A percentile compares a stretch with the other conserved stretches of the same genome.
Conservation (phyloP, 1,140 invertebrate species). For the Neodiprion pinetum region DNA sequence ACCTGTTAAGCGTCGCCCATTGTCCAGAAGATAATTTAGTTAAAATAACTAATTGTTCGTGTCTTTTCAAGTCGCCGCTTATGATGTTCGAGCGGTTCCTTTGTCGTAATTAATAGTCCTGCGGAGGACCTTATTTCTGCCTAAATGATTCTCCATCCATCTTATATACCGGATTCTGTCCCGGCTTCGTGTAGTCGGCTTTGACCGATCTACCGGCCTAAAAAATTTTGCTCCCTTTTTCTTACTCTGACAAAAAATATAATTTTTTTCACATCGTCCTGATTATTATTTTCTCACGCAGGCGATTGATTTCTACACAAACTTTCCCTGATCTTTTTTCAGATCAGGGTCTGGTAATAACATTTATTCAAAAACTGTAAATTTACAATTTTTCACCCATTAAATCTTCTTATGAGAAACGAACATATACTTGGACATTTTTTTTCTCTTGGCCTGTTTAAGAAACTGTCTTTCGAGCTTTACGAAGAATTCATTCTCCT, state of each 20-base stretch:
- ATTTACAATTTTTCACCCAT: no score
- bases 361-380: no score
- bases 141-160: conserved; percentile 61
- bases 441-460: no score
- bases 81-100: conserved; percentile 48
- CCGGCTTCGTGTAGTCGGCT: not conserved
- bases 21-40: conserved; percentile 60
- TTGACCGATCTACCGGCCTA: not conserved
- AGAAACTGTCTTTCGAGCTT: no score
- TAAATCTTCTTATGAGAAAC: no score
- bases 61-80: conserved; percentile 53
- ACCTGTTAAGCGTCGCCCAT: conserved; percentile 41
- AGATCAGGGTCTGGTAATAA: no score
- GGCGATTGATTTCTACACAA: no score
- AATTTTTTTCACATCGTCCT: not conserved
- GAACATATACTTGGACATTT: no score
- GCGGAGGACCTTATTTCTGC: conserved; percentile 50
- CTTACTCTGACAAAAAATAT: not conserved
- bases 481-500: no score
- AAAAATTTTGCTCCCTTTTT: not conserved
- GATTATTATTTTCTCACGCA: no score
- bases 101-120: conserved; percentile 62
- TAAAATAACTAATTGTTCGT: conserved; percentile 62
- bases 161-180: conserved; percentile 30
- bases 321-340: no score